phyloP scores from a whole-genome alignment of 53 echinoderm and acorn worm genomes.

The Zoroaster sp. region DNA sequence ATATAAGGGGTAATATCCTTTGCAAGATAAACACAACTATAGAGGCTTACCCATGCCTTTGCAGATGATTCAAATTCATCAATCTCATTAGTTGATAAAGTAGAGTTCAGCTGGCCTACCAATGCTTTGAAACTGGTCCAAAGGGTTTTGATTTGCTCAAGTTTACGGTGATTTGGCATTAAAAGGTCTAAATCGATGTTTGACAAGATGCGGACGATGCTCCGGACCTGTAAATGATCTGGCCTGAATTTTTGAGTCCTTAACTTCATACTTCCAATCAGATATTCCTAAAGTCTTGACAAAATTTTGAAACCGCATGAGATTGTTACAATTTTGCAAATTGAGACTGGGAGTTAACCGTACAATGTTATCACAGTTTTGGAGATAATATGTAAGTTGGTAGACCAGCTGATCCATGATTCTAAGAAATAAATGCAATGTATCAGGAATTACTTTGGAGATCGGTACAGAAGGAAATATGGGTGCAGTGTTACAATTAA shows the following conservation, averaged over 20 bases:
- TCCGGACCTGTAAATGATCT: too few species aligned
- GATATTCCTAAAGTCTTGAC: neutral
- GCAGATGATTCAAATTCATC: constrained; percentile 33
- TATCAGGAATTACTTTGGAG: constrained; percentile 14
- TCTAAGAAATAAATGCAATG: constrained; percentile 15
- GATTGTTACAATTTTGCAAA: neutral
- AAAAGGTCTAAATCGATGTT: constrained; percentile 36
- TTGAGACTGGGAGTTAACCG: neutral
- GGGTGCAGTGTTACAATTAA: constrained; percentile 36
- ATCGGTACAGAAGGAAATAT: constrained; percentile 51
- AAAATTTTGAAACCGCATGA: constrained; percentile 30
- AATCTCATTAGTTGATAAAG: constrained; percentile 6
- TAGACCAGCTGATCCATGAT: constrained; percentile 36
- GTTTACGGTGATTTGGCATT: constrained; percentile 49
- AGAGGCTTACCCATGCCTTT: constrained; percentile 36
- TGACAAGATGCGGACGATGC: constrained; percentile 29
- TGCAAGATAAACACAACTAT: neutral
- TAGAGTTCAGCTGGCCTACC: neutral
- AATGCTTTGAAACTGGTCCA: neutral
- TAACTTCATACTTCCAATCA: too few species aligned
- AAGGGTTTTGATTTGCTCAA: constrained; percentile 8
- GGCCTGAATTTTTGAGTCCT: too few species aligned
- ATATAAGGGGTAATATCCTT: constrained; percentile 55
- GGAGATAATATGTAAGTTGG: constrained; percentile 17
- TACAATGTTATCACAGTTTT: constrained; percentile 4